These are phyloP conservation scores for Sebastiscus albofasciatus DNA, from an alignment of 2,797 vertebrate genomes.

Conservation along the genomic window DNA sequence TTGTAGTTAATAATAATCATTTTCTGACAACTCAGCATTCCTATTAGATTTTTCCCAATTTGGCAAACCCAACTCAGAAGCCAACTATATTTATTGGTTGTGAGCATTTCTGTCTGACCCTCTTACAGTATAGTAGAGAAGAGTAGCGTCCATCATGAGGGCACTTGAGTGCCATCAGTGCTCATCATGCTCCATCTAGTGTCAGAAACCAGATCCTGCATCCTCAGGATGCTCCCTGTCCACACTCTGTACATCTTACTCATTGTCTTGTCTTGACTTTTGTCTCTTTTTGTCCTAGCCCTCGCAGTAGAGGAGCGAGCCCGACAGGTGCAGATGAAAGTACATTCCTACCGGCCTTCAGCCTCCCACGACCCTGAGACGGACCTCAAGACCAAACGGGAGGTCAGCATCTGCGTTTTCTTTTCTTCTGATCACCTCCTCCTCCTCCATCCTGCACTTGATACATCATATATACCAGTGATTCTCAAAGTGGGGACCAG, in stretches of 20 bases:
- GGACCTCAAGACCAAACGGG: constrained; percentile 93
- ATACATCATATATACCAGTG: background rate
- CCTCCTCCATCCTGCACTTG: background rate
- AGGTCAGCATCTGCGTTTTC: constrained; percentile 71
- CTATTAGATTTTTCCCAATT: background rate
- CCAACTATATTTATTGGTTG: background rate
- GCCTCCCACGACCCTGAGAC: constrained; percentile 92
- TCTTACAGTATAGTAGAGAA: background rate
- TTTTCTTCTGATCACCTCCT: background rate
- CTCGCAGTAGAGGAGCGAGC: constrained; percentile 93
- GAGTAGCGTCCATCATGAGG: background rate
- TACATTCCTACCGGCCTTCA: constrained; percentile 93
- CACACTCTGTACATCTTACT: background rate
- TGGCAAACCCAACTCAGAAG: accelerated
- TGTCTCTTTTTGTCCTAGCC: constrained; percentile 72
- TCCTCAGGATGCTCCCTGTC: background rate
- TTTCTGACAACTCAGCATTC: background rate
- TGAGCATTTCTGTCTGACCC: background rate
- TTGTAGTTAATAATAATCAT: background rate
- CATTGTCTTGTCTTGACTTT: background rate
- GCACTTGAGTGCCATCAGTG: background rate
- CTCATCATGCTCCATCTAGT: constrained; percentile 63
- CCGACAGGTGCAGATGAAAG: constrained; percentile 93
- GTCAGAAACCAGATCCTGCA: constrained; percentile 44
- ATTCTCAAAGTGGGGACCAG: too few species aligned